phyloP scores from a whole-genome alignment of 2,888 invertebrate species.

The Parelbella ahira region DNA sequence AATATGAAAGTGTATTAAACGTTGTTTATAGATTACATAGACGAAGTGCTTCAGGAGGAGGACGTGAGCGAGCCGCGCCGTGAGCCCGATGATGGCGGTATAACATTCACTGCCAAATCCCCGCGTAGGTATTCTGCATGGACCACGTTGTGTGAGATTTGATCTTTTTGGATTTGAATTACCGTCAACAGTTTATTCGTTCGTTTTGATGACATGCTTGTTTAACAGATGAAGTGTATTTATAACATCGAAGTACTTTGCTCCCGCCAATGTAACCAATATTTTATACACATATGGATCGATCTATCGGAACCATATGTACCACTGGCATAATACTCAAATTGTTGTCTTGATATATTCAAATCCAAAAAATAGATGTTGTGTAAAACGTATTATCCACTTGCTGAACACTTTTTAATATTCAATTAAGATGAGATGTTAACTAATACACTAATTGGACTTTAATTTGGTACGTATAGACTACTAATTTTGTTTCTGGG shows the following conservation, averaged over 20 bases:
- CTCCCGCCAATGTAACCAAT: too few species aligned
- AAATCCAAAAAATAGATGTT: slow-evolving; percentile 34
- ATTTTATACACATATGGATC: too few species aligned
- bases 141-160: slow-evolving; percentile 43
- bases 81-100: slow-evolving; percentile 89
- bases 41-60: slow-evolving; percentile 87
- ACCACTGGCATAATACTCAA: too few species aligned
- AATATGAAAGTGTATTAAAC: neutral
- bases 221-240: too few species aligned
- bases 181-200: too few species aligned
- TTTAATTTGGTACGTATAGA: slow-evolving; percentile 29
- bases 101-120: slow-evolving; percentile 94
- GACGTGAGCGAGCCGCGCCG: slow-evolving; percentile 77
- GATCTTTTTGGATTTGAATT: slow-evolving; percentile 60
- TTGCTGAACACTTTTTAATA: slow-evolving; percentile 24
- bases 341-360: too few species aligned
- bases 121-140: slow-evolving; percentile 88
- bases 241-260: too few species aligned
- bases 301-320: too few species aligned
- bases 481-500: slow-evolving; percentile 28
- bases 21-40: slow-evolving; percentile 86
- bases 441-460: slow-evolving; percentile 26
- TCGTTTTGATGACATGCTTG: too few species aligned
- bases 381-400: slow-evolving; percentile 28
- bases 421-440: slow-evolving; percentile 29